Percentiles rank a stretch among this genome's conserved stretches.
Evolutionary conservation across 2,888 invertebrate genomes (phyloP).

Genomic region (Girardia tigrina): DNA sequence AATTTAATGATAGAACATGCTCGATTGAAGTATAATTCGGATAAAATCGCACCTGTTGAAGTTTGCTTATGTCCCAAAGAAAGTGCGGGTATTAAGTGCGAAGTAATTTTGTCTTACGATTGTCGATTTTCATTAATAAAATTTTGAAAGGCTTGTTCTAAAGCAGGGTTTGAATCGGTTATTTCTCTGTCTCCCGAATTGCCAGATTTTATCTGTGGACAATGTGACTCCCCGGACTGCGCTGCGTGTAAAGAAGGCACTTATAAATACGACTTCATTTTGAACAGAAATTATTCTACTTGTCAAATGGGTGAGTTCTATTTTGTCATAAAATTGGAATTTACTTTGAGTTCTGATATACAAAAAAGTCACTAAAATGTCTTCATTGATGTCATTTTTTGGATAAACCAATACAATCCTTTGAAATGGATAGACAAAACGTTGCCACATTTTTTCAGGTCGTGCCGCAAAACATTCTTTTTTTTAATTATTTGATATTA

Average conservation of each 20-base stretch:
- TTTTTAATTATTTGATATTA: no score
- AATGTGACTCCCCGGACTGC: not conserved
- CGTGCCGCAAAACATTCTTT: no score
- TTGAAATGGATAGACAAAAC: no score
- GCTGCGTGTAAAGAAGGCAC: not conserved
- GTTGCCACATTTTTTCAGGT: no score
- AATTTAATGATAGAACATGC: not conserved
- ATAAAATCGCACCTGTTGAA: not conserved
- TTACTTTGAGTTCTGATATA: no score
- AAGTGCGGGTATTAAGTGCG: not conserved
- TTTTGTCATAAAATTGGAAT: no score
- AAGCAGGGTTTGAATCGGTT: not conserved
- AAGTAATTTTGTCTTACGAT: not conserved
- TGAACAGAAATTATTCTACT: conserved; percentile 1
- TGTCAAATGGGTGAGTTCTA: conserved; percentile 27
- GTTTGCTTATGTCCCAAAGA: not conserved
- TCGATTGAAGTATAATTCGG: not conserved
- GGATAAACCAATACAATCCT: no score
- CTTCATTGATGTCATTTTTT: no score
- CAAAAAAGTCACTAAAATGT: no score
- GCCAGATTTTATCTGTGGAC: conserved; percentile 26
- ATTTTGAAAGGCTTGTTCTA: not conserved
- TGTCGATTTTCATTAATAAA: no score
- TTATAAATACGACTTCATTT: conserved; percentile 24
- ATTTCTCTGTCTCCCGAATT: not conserved